phyloP scores from a whole-genome alignment of 1,140 invertebrate genomes.

The Bombus cullumanus region DNA sequence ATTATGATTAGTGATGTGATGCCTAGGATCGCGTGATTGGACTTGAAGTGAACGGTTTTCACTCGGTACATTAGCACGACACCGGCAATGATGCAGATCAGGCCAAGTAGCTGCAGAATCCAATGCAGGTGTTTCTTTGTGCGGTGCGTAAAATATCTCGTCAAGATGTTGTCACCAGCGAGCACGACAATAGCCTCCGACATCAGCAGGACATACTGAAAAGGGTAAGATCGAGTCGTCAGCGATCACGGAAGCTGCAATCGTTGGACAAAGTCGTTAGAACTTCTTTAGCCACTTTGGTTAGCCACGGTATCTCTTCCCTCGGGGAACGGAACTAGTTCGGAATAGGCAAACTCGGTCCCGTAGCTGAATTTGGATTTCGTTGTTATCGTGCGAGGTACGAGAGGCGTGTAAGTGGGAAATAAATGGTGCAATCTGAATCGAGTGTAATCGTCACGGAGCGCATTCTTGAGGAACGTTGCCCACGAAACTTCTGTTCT shows the following conservation, averaged over 20 bases:
- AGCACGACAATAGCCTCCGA: conserved; percentile 72
- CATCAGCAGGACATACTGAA: conserved; percentile 78
- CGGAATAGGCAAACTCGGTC: not conserved
- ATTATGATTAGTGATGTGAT: conserved; percentile 67
- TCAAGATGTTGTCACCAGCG: conserved; percentile 68
- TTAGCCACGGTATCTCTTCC: conserved; percentile 4
- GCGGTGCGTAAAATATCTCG: conserved; percentile 60
- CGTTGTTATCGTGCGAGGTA: not conserved
- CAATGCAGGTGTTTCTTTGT: conserved; percentile 74
- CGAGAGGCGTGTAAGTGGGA: conserved; percentile 1
- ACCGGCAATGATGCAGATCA: conserved; percentile 66
- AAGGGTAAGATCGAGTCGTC: conserved; percentile 47
- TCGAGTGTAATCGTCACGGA: conserved; percentile 30
- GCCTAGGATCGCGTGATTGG: conserved; percentile 68
- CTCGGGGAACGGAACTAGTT: not conserved
- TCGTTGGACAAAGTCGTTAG: conserved; percentile 49
- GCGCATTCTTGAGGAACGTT: conserved; percentile 26
- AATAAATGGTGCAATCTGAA: conserved; percentile 47
- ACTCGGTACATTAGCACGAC: conserved; percentile 60
- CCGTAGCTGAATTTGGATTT: conserved; percentile 44
- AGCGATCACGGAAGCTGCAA: conserved; percentile 25
- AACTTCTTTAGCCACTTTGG: conserved; percentile 55
- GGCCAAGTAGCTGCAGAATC: conserved; percentile 72
- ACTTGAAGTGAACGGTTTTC: conserved; percentile 62
- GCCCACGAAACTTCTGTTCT: not conserved